These are phyloP conservation scores for Amiota communis DNA, from an alignment of 2,888 invertebrate genomes.

Conservation along the genomic window DNA sequence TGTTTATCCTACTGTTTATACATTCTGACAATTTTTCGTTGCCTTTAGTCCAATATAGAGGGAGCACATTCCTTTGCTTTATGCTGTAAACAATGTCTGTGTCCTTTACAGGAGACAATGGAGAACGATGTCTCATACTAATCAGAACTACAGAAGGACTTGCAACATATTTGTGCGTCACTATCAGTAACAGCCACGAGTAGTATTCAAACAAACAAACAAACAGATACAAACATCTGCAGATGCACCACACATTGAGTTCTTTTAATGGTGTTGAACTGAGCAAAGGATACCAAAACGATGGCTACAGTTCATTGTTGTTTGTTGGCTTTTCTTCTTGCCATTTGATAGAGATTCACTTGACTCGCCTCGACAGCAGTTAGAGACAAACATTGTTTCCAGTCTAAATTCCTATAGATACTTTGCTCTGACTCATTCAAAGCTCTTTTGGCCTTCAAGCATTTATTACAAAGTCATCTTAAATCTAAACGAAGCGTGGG, in stretches of 20 bases:
- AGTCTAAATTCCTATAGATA: no score
- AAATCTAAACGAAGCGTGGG: background rate
- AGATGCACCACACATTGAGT: background rate
- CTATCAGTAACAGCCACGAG: constrained; percentile 28
- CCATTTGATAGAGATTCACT: constrained; percentile 7
- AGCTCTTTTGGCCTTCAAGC: background rate
- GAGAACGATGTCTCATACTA: background rate
- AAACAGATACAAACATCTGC: constrained; percentile 1
- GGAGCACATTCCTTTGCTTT: constrained; percentile 20
- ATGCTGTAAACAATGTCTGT: constrained; percentile 27
- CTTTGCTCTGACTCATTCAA: background rate
- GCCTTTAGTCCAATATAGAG: constrained; percentile 4
- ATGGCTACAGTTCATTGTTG: constrained; percentile 12
- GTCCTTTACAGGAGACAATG: background rate
- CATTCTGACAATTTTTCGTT: constrained; percentile 10
- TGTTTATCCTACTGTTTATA: constrained; percentile 19
- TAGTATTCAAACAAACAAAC: constrained; percentile 1
- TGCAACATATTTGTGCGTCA: constrained; percentile 30
- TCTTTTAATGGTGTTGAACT: background rate
- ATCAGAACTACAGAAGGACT: constrained; percentile 4
- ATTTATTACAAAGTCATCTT: background rate
- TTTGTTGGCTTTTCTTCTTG: constrained; percentile 7
- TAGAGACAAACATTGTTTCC: background rate
- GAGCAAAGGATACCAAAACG: constrained; percentile 3
- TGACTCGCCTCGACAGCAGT: background rate